Evolutionary conservation across 1,140 invertebrate genomes (phyloP).

Genomic region (Cydia pomonella): DNA sequence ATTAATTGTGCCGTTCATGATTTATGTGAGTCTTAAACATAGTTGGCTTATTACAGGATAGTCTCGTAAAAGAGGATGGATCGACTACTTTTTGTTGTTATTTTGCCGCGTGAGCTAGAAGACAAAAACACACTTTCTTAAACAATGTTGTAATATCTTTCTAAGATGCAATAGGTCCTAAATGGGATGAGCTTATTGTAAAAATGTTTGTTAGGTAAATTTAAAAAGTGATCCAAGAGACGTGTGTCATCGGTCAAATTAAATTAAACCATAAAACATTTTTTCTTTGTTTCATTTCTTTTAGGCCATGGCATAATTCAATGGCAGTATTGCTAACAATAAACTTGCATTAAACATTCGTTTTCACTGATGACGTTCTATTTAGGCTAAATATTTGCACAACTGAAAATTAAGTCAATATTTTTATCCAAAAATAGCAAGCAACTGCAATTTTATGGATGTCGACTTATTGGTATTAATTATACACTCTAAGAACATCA

Average conservation of each 20-base stretch:
- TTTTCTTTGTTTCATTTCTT: too few relatives aligned
- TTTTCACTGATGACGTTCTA: not conserved
- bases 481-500: too few relatives aligned
- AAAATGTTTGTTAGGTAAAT: too few relatives aligned
- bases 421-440: not conserved
- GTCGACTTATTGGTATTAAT: not conserved
- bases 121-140: not conserved
- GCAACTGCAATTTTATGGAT: not conserved
- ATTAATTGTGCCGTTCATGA: not conserved
- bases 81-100: not conserved
- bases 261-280: too few relatives aligned
- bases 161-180: too few relatives aligned
- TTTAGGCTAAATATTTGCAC: conserved; percentile 14
- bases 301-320: too few relatives aligned
- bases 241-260: too few relatives aligned
- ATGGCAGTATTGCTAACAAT: not conserved
- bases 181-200: too few relatives aligned
- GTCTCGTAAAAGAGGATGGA: not conserved
- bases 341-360: not conserved
- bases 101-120: not conserved
- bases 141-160: too few relatives aligned
- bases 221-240: too few relatives aligned
- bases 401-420: not conserved
- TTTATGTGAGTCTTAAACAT: not conserved
- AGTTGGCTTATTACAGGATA: not conserved